These are phyloP conservation scores for Ectobius pallidus DNA, from an alignment of 2,888 invertebrate species.

Conservation along the genomic window DNA sequence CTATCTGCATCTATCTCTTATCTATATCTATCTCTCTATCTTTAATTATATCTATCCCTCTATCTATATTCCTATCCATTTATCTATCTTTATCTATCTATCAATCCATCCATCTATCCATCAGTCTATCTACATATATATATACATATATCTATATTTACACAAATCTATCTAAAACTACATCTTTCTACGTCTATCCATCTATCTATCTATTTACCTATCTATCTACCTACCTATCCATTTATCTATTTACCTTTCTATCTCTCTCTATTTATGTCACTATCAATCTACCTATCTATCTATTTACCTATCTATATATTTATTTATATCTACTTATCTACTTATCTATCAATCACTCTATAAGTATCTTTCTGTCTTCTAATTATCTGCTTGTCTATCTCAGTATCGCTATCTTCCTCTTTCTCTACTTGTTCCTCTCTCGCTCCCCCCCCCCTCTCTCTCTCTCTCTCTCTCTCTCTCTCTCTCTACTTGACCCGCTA, in stretches of 20 bases:
- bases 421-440: neutral
- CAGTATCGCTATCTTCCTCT: neutral
- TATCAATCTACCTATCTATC: neutral
- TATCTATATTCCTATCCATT: no score
- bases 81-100: neutral
- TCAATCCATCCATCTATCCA: neutral
- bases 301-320: neutral
- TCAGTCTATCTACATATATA: neutral
- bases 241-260: neutral
- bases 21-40: no score
- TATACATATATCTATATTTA: conserved; percentile 22
- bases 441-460: neutral
- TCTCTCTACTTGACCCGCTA: no score
- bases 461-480: neutral
- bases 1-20: no score
- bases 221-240: neutral
- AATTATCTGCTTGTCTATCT: neutral
- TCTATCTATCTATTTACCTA: neutral
- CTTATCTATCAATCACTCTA: neutral
- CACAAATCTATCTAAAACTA: neutral
- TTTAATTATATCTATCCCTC: no score
- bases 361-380: neutral
- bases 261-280: neutral
- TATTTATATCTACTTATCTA: neutral
- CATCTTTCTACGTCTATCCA: neutral